Evolutionary conservation across 2,888 invertebrate genomes (phyloP), one percentile per base, ranked within the genome.

Genomic region (Agriotes lineatus): DNA sequence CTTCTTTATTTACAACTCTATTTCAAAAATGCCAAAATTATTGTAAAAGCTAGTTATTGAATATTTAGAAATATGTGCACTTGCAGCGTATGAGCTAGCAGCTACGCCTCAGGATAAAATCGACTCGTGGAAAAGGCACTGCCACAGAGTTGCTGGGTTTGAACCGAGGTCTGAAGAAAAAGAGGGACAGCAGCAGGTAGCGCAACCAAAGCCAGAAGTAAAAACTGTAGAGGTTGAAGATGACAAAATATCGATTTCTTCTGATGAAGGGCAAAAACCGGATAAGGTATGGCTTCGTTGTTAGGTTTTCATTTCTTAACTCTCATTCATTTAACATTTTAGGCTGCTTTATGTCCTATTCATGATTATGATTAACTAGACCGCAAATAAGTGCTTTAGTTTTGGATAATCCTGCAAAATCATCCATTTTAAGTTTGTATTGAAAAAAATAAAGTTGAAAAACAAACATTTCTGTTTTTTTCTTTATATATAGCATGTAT

Each of bases 1-100:
- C n/a, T n/a, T n/a, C n/a, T n/a, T n/a, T n/a, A n/a, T n/a, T n/a
- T n/a, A n/a, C n/a, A n/a, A n/a, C n/a, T n/a, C n/a, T n/a, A n/a
- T n/a, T n/a, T n/a, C n/a, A n/a, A n/a, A n/a, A n/a, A n/a, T n/a
- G n/a, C n/a, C n/a, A n/a, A n/a, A n/a, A n/a, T n/a, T n/a, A n/a
- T n/a, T n/a, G n/a, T n/a, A n/a, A n/a, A n/a, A n/a, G n/a, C n/a
- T n/a, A n/a, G n/a, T n/a, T n/a, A n/a, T n/a, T n/a, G n/a, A n/a
- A n/a, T n/a, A n/a, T n/a, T n/a, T n/a, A n/a, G n/a, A n/a, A n/a
- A n/a, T n/a, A n/a, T n/a, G n/a, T n/a, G n/a, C n/a, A n/a, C n/a
- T 74, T 80, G 35, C 79, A 88, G 88, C 88, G 67, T 85, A 82
- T 70, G 85, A 88, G 63, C 79, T 88, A 84, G 86, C 80, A 85